phyloP scores from a whole-genome alignment of 2,797 vertebrate species.

The Perodicticus potto region DNA sequence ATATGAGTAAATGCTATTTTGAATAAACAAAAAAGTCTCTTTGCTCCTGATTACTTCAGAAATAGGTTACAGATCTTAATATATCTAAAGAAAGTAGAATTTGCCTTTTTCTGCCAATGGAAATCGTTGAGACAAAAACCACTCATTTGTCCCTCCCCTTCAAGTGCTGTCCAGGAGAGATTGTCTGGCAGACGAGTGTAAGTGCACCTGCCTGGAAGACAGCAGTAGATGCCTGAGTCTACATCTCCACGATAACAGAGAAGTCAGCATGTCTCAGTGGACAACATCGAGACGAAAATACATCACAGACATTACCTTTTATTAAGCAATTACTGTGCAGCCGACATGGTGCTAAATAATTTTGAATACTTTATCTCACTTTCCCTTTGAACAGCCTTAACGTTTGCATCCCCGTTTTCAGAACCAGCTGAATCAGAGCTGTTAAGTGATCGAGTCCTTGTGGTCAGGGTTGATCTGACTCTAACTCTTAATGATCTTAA shows the following conservation, averaged over 20 bases:
- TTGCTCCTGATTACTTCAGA: not conserved
- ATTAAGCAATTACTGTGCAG: constrained; percentile 53
- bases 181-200: not conserved
- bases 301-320: constrained; percentile 19
- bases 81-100: not conserved
- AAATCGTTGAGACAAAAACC: not conserved
- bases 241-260: not conserved
- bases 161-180: not conserved
- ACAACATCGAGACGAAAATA: not conserved
- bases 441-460: not conserved
- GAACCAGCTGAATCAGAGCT: not conserved
- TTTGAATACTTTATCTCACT: constrained; percentile 59
- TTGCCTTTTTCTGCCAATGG: not conserved
- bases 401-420: constrained; percentile 10
- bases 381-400: constrained; percentile 46
- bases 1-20: not conserved
- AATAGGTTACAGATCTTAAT: not conserved
- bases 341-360: constrained; percentile 42
- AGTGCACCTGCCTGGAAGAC: not conserved
- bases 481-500: constrained; percentile 32
- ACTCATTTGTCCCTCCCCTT: not conserved
- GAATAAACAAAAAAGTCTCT: not conserved
- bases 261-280: not conserved
- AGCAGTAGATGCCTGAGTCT: not conserved
- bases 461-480: not conserved